Evolutionary conservation across 2,113 vertebrate species (phyloP).

Genomic region (Mohoua ochrocephala): DNA sequence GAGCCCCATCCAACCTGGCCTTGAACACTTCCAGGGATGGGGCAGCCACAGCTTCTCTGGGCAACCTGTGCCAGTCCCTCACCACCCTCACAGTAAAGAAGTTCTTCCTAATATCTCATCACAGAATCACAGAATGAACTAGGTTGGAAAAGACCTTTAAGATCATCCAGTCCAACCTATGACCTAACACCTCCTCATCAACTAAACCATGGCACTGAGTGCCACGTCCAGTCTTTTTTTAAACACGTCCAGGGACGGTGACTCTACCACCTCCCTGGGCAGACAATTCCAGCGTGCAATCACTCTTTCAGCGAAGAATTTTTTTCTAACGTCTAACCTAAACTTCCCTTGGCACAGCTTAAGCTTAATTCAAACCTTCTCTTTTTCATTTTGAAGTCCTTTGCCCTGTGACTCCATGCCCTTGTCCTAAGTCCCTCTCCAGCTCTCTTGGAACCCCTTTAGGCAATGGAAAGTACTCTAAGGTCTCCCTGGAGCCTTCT

Average conservation of each 20-base stretch:
- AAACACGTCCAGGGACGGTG: no score
- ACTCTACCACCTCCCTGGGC: no score
- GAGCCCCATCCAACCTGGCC: neutral
- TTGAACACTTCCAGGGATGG: neutral
- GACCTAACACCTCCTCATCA: no score
- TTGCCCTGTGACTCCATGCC: neutral
- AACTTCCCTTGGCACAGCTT: no score
- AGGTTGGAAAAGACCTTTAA: no score
- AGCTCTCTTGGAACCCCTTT: neutral
- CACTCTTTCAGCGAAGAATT: no score
- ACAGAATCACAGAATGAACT: no score
- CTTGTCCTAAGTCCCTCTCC: neutral
- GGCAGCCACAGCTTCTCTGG: neutral
- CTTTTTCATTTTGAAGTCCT: neutral
- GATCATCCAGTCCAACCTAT: no score
- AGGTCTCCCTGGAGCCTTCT: neutral
- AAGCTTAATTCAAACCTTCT: neutral
- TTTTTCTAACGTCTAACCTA: no score
- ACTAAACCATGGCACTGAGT: no score
- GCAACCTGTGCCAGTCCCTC: accelerated
- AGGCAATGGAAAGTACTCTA: neutral
- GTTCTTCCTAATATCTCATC: neutral
- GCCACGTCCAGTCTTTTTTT: no score
- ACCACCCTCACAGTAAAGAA: neutral
- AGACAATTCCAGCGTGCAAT: no score